phyloP scores from a whole-genome alignment of 1,140 invertebrate genomes.

The Caenorhabditis latens region DNA sequence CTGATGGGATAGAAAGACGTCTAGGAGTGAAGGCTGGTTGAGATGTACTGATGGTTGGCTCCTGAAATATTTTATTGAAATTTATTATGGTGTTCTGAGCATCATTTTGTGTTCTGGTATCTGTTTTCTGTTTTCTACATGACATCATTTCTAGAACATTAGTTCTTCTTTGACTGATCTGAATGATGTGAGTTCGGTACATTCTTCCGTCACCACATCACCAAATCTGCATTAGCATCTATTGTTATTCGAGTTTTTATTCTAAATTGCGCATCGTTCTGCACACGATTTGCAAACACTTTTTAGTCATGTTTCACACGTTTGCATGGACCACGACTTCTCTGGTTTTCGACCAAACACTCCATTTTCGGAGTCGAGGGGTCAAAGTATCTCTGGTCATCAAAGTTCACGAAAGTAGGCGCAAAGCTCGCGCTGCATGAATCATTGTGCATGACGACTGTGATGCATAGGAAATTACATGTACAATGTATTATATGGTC shows the following conservation, averaged over 20 bases:
- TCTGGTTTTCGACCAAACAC: background rate
- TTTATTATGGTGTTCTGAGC: background rate
- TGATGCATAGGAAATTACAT: slow-evolving; percentile 11
- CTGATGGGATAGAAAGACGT: slow-evolving; percentile 25
- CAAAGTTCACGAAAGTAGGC: background rate
- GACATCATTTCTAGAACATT: no score
- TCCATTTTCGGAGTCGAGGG: background rate
- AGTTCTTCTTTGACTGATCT: no score
- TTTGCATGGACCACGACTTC: no score
- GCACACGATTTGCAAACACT: no score
- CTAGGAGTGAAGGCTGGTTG: slow-evolving; percentile 20
- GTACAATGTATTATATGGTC: background rate
- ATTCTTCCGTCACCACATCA: no score
- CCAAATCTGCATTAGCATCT: no score
- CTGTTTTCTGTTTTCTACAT: no score
- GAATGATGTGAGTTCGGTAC: no score
- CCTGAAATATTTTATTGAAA: background rate
- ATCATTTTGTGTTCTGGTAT: background rate
- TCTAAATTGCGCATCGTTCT: no score
- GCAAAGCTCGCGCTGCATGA: background rate
- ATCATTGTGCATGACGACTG: slow-evolving; percentile 4
- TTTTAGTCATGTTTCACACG: no score
- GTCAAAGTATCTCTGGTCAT: background rate
- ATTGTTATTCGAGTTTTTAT: no score
- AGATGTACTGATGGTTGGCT: slow-evolving; percentile 13